Base-by-base conservation (phyloP, 2,113 vertebrate genomes). In the Trochalopteron elliotii region DNA sequence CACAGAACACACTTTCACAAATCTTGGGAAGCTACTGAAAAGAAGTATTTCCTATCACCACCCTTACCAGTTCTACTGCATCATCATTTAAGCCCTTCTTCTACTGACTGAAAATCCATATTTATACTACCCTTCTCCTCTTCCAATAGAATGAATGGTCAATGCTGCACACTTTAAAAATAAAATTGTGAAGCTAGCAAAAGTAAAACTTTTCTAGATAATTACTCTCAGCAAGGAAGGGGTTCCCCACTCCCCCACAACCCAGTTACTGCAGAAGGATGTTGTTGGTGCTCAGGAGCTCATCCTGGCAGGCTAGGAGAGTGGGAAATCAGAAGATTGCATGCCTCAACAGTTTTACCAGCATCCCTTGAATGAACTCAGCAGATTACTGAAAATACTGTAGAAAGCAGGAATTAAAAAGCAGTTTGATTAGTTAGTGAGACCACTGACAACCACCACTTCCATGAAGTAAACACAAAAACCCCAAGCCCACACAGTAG, bases 271-370 rank as follows among this genome's bases (percentile, higher is more conserved):
- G 60, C 44, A 60, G 40, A 78, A 59, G 35, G 44, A 82, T 45
- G 12, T 13, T 17, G 10, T 0, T 69, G 59, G 23, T 52, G 55
- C 28, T 49, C 65, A 75, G 56, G 44, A 82, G 59, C 19, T 72
- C 63, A 70, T 40, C 33, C 59, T 86, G 55, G 49, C 18, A 57
- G 40, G 11, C 22, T 25, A 55, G 17, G 24, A 78, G 63, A 55
- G 13, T 0, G 0, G 3, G 6, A 4, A 91, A 42, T 33, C 40
- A 65, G 39, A 24, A 79, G 23, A 30, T 1, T 45, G 4, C 13
- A 24, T 14, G 11, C 45, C 60, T 80, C 5, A 6, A 50, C 10
- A 31, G 42, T 80, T 75, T 72, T 37, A 83, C 31, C 55, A 83
- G 19, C 22, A 75, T 12, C 19, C 24, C 56, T 20, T 3, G 2